phyloP scores from a whole-genome alignment of 2,888 invertebrate species.

The Diploptera punctata region DNA sequence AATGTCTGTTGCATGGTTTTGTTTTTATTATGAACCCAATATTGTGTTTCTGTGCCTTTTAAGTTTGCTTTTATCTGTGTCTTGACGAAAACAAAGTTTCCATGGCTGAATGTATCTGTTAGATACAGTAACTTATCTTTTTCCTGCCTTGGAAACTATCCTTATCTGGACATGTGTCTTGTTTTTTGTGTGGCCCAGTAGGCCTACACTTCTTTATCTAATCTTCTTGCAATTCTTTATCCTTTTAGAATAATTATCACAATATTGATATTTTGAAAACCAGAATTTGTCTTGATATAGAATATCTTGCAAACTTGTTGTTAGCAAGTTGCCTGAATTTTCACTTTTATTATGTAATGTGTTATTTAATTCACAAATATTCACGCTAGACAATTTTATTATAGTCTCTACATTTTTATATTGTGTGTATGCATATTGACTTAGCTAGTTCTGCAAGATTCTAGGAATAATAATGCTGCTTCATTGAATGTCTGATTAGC shows the following conservation, averaged over 20 bases:
- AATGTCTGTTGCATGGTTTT: conserved; percentile 52
- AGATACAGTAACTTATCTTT: not conserved
- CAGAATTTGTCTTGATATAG: not conserved
- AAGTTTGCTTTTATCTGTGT: conserved; percentile 57
- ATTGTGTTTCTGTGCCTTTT: conserved; percentile 70
- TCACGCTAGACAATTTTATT: not conserved
- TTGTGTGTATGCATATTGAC: conserved; percentile 8
- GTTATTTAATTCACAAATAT: not conserved
- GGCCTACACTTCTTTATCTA: not conserved
- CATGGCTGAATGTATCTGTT: not conserved
- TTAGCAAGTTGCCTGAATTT: not conserved
- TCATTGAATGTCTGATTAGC: too few relatives aligned
- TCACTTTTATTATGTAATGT: conserved; percentile 4
- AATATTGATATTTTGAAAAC: not conserved
- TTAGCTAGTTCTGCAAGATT: too few relatives aligned
- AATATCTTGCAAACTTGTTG: not conserved
- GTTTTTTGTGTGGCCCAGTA: conserved; percentile 18
- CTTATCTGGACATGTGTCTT: conserved; percentile 11
- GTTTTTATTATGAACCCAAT: conserved; percentile 56
- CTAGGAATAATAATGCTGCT: too few relatives aligned
- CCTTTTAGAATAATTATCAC: conserved; percentile 1
- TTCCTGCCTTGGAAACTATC: not conserved
- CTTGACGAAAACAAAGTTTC: conserved; percentile 10
- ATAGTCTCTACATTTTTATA: not conserved
- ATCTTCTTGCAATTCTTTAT: conserved; percentile 11